Conservation (phyloP, 2,797 vertebrate species). For the Salarias fasciatus region DNA sequence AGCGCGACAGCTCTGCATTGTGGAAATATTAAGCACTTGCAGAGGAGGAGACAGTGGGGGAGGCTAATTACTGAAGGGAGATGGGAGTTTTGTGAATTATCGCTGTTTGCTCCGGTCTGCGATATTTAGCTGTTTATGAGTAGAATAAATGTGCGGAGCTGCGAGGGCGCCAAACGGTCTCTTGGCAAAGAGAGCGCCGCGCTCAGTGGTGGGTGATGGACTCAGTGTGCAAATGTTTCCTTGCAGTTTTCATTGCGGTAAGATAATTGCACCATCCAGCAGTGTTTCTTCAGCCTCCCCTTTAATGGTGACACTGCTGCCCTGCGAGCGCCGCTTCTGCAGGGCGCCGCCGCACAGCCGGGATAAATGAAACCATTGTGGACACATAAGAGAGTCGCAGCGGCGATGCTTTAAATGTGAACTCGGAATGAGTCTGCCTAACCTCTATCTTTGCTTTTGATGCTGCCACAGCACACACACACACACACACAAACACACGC, state of each 20-base stretch:
- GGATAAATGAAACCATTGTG: conserved; percentile 5
- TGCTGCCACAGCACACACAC: background rate
- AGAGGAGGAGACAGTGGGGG: conserved; percentile 39
- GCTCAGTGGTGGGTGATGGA: conserved; percentile 22
- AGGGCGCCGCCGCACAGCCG: conserved; percentile 6
- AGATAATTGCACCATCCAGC: conserved; percentile 14
- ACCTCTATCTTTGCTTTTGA: background rate
- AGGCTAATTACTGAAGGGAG: conserved; percentile 56
- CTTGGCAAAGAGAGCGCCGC: conserved; percentile 33
- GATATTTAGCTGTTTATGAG: conserved; percentile 56
- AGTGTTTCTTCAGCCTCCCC: conserved; percentile 17
- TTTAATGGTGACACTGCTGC: conserved; percentile 28
- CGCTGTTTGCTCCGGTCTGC: conserved; percentile 48
- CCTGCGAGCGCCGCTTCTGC: conserved; percentile 7
- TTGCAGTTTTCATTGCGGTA: conserved; percentile 37
- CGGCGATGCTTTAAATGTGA: background rate
- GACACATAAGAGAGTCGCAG: background rate
- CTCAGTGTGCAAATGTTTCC: conserved; percentile 31
- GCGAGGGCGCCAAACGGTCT: conserved; percentile 26
- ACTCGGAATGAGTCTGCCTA: background rate
- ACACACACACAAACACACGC: too few species aligned
- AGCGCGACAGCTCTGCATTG: conserved; percentile 13
- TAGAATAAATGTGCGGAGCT: conserved; percentile 41
- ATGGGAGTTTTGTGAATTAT: conserved; percentile 54
- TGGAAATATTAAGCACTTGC: conserved; percentile 41